These are phyloP conservation scores for Paramuricea clavata DNA, from an alignment of 92 coral and sea anemone species.

Conservation along the genomic window DNA sequence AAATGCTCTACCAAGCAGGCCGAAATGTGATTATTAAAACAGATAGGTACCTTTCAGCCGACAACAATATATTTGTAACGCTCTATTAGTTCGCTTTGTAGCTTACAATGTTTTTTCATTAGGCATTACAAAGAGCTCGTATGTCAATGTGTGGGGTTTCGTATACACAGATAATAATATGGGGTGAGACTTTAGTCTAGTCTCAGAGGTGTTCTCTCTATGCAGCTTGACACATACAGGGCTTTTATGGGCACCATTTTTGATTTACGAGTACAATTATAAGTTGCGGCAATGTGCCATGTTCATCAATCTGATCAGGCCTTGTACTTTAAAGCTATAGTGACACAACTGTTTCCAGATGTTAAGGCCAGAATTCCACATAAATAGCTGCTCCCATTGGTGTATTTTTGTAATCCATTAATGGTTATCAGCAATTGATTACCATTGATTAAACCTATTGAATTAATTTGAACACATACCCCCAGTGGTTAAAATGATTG, in stretches of 20 bases:
- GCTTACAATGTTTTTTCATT: neutral
- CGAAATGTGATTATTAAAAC: neutral
- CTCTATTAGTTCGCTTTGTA: neutral
- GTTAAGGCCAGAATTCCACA: neutral
- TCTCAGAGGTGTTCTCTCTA: conserved; percentile 7
- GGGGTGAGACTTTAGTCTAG: neutral
- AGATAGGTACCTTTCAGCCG: neutral
- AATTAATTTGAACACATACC: too few relatives aligned
- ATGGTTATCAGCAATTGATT: too few relatives aligned
- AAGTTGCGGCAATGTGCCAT: neutral
- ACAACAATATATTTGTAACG: neutral
- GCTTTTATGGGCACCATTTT: neutral
- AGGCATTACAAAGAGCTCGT: neutral
- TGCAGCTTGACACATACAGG: neutral
- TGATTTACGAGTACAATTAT: neutral
- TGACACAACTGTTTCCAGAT: conserved; percentile 7
- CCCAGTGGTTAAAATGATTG: too few relatives aligned
- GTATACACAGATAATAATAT: neutral
- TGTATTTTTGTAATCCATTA: too few relatives aligned
- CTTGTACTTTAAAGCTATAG: neutral
- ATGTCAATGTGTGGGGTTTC: conserved; percentile 8
- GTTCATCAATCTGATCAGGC: neutral
- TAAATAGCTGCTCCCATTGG: too few relatives aligned
- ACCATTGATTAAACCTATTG: too few relatives aligned
- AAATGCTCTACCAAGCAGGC: neutral